Evolutionary conservation across 30 jellyfish, hydroid and myxozoan genomes (phyloP).

Genomic region (Nemopilema nomurai): DNA sequence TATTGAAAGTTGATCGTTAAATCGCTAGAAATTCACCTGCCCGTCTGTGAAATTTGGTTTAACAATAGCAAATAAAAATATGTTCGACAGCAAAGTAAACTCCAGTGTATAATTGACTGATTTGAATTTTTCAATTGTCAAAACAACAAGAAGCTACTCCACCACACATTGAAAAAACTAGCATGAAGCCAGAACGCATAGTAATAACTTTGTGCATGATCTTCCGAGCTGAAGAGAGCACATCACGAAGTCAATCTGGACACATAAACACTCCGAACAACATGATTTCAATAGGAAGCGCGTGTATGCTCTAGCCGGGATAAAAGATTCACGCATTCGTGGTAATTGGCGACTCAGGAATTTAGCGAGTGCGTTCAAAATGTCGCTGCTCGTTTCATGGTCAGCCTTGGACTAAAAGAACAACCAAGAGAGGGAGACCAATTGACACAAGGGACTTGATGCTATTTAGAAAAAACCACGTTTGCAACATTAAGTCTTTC

Average conservation of each 20-base stretch:
- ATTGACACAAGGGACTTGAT: no score
- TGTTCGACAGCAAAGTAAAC: background rate
- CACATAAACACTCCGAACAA: background rate
- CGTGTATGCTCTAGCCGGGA: no score
- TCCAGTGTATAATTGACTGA: slow-evolving; percentile 12
- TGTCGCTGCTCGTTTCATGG: no score
- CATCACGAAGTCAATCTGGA: background rate
- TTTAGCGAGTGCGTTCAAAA: no score
- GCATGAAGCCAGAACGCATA: background rate
- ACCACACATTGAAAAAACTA: background rate
- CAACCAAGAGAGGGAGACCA: no score
- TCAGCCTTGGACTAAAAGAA: no score
- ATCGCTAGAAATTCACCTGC: slow-evolving; percentile 20
- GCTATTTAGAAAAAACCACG: no score
- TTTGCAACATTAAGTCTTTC: no score
- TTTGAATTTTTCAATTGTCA: background rate
- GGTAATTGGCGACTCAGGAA: no score
- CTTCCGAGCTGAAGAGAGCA: background rate
- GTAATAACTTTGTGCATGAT: background rate
- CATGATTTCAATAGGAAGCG: no score
- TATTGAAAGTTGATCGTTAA: background rate
- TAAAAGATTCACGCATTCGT: no score
- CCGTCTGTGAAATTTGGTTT: slow-evolving; percentile 8
- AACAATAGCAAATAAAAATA: slow-evolving; percentile 9
- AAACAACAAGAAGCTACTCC: background rate